A percentile compares a stretch with the other conserved stretches of the same genome.
Evolutionary conservation across 2,888 invertebrate species (phyloP).

Genomic region (Brassicogethes aeneus): DNA sequence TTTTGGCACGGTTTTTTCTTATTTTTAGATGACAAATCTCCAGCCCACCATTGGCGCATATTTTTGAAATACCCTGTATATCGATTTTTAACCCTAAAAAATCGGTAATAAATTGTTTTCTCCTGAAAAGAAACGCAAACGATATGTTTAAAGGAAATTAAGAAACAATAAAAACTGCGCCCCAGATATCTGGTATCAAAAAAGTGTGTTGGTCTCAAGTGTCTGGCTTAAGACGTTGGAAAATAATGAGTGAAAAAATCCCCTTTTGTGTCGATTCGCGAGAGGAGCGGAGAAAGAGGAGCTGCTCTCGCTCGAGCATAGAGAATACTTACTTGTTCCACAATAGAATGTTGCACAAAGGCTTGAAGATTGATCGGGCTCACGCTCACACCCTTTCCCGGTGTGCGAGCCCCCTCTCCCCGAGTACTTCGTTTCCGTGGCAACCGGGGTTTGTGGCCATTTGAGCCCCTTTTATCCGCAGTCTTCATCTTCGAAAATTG

Average conservation of each 20-base stretch:
- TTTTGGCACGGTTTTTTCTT: no score
- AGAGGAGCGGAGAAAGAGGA: no score
- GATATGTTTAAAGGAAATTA: no score
- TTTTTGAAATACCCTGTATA: no score
- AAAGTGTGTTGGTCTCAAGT: neutral
- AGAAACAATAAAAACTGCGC: no score
- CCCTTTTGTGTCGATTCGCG: neutral
- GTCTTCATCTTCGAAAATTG: constrained; percentile 41
- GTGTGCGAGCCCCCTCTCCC: constrained; percentile 19
- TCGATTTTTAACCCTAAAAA: no score
- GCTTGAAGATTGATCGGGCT: constrained; percentile 38
- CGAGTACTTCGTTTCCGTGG: constrained; percentile 31
- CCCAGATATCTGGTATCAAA: neutral
- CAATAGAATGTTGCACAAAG: constrained; percentile 35
- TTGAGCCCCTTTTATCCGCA: constrained; percentile 37
- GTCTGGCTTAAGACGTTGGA: neutral
- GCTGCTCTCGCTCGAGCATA: neutral
- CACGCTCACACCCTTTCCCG: constrained; percentile 37
- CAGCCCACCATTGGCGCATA: no score
- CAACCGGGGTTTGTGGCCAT: constrained; percentile 37
- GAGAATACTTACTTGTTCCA: constrained; percentile 30
- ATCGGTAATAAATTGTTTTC: no score
- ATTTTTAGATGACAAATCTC: no score
- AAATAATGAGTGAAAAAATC: constrained; percentile 1
- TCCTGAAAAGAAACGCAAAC: no score